These are phyloP conservation scores for Temnothorax ravouxi DNA, from an alignment of 2,888 invertebrate species.

Conservation along the genomic window DNA sequence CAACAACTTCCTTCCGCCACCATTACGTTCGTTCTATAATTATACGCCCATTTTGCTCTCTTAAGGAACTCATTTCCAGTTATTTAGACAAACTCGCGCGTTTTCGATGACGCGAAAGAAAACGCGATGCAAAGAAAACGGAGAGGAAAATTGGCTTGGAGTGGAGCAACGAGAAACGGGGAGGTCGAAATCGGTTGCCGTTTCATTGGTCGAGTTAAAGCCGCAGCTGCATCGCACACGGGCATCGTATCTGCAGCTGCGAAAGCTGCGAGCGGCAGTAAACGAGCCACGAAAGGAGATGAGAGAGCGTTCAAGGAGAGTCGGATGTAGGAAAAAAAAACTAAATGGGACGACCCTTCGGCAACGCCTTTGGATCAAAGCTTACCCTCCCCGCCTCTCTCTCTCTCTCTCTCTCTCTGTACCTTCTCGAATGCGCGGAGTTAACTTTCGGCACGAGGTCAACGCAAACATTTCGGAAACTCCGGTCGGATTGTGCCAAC, in stretches of 20 bases:
- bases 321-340: slow-evolving; percentile 18
- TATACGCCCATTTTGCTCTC: slow-evolving; percentile 23
- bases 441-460: slow-evolving; percentile 37
- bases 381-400: neutral
- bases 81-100: slow-evolving; percentile 53
- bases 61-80: slow-evolving; percentile 38
- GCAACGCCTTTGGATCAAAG: slow-evolving; percentile 12
- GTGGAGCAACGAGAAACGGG: neutral
- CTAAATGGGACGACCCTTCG: neutral
- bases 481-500: neutral
- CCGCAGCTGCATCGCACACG: slow-evolving; percentile 41
- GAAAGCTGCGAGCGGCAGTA: slow-evolving; percentile 35
- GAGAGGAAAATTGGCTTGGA: slow-evolving; percentile 41
- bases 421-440: neutral
- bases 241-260: slow-evolving; percentile 19
- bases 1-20: neutral
- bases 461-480: slow-evolving; percentile 48
- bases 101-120: slow-evolving; percentile 51
- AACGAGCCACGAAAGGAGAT: slow-evolving; percentile 45
- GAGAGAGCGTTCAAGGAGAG: slow-evolving; percentile 35
- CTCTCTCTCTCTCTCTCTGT: neutral
- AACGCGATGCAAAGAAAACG: slow-evolving; percentile 42
- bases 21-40: slow-evolving; percentile 15
- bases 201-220: slow-evolving; percentile 63
- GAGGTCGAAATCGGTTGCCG: slow-evolving; percentile 44